Percentiles rank a stretch among this genome's conserved stretches.
These are phyloP conservation scores for Metellina segmentata DNA, from an alignment of 2,888 invertebrate species.

Conservation along the genomic window DNA sequence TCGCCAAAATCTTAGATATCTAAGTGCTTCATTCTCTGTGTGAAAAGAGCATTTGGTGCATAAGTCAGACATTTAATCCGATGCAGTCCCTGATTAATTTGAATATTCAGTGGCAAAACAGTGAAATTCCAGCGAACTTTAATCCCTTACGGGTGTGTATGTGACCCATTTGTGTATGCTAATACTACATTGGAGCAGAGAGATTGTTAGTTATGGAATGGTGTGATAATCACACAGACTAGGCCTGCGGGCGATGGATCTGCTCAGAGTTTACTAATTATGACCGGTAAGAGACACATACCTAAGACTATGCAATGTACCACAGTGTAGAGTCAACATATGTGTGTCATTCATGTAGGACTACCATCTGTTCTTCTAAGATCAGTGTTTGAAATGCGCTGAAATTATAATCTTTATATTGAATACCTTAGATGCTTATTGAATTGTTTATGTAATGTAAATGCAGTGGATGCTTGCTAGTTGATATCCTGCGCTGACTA, in stretches of 20 bases:
- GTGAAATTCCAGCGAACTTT: constrained; percentile 17
- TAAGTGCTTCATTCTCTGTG: too few species aligned
- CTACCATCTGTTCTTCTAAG: not conserved
- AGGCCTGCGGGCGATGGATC: not conserved
- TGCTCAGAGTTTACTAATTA: constrained; percentile 36
- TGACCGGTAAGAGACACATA: constrained; percentile 7
- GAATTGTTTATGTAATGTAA: too few species aligned
- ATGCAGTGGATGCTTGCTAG: too few species aligned
- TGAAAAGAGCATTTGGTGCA: not conserved
- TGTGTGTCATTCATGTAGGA: not conserved
- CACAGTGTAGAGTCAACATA: not conserved
- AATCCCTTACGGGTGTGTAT: constrained; percentile 15
- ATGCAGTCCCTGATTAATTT: too few species aligned
- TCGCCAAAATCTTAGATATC: too few species aligned
- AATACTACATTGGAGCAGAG: constrained; percentile 17
- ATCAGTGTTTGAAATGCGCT: too few species aligned
- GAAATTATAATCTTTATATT: too few species aligned
- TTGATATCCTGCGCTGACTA: too few species aligned
- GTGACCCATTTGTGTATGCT: constrained; percentile 33
- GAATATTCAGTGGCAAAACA: too few species aligned
- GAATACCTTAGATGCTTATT: too few species aligned
- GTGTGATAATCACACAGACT: constrained; percentile 14
- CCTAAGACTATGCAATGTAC: not conserved
- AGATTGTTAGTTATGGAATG: constrained; percentile 53
- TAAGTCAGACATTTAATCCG: too few species aligned